phyloP scores from a whole-genome alignment of 2,113 vertebrate species.

The Rhea pennata region DNA sequence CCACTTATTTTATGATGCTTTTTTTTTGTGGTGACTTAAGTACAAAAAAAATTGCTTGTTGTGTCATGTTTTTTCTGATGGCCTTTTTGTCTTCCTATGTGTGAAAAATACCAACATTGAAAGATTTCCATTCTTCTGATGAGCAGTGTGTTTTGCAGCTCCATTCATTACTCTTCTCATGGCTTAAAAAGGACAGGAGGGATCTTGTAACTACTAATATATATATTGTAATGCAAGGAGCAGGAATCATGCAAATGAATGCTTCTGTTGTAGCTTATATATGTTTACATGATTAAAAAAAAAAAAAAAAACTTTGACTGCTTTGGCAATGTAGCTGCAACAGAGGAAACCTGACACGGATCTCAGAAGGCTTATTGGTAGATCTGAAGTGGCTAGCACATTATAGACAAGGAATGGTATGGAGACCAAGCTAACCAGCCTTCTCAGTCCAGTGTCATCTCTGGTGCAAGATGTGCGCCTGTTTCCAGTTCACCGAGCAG shows the following conservation, averaged over 20 bases:
- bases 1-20: not conserved
- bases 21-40: not conserved
- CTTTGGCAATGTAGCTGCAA: not conserved
- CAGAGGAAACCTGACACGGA: not conserved
- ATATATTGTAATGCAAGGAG: not conserved
- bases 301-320: not conserved
- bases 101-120: not conserved
- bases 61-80: not conserved
- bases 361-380: not conserved
- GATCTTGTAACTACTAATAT: not conserved
- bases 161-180: not conserved
- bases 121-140: not conserved
- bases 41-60: not conserved
- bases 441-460: not conserved
- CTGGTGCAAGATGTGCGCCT: not conserved
- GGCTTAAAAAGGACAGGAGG: not conserved
- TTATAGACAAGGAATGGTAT: not conserved
- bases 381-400: not conserved
- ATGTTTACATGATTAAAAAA: not conserved
- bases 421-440: not conserved
- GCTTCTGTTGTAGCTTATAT: not conserved
- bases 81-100: not conserved
- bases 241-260: not conserved
- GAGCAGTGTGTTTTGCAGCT: not conserved
- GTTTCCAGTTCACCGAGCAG: not conserved